phyloP scores from a whole-genome alignment of 53 echinoderm and acorn worm species.

The Echinometra lucunter region DNA sequence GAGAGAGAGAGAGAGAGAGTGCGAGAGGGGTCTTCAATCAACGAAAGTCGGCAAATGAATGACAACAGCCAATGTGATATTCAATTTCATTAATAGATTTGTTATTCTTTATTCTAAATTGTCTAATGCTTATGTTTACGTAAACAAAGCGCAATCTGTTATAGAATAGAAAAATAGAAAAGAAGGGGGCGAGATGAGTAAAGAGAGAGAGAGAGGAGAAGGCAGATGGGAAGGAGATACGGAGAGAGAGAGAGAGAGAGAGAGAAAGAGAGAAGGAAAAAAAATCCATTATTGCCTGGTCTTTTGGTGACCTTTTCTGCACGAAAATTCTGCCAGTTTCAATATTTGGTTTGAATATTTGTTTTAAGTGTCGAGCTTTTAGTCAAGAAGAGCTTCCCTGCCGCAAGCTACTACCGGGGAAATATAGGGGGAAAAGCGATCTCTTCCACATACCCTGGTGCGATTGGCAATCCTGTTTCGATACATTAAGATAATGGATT shows the following conservation, averaged over 20 bases:
- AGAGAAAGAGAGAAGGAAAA: background rate
- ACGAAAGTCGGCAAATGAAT: background rate
- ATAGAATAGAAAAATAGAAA: too few relatives aligned
- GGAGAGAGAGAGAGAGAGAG: background rate
- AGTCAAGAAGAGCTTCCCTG: background rate
- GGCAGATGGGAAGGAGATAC: background rate
- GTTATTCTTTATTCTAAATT: background rate
- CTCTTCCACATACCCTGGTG: background rate
- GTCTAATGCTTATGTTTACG: background rate
- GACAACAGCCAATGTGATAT: background rate
- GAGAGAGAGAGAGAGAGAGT: too few relatives aligned
- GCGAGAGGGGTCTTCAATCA: background rate
- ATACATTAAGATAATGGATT: background rate
- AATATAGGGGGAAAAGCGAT: background rate
- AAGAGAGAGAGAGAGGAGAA: background rate
- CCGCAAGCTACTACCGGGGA: background rate
- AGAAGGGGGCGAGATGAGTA: background rate
- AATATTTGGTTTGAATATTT: slow-evolving; percentile 49
- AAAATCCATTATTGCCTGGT: slow-evolving; percentile 43
- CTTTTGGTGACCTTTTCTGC: background rate
- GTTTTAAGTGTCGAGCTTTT: slow-evolving; percentile 61
- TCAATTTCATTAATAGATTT: background rate
- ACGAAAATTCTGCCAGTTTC: background rate
- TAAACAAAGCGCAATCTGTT: background rate
- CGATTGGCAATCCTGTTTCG: slow-evolving; percentile 27